Evolutionary conservation across 1,140 invertebrate genomes (phyloP).

Genomic region (Drosophila erecta): DNA sequence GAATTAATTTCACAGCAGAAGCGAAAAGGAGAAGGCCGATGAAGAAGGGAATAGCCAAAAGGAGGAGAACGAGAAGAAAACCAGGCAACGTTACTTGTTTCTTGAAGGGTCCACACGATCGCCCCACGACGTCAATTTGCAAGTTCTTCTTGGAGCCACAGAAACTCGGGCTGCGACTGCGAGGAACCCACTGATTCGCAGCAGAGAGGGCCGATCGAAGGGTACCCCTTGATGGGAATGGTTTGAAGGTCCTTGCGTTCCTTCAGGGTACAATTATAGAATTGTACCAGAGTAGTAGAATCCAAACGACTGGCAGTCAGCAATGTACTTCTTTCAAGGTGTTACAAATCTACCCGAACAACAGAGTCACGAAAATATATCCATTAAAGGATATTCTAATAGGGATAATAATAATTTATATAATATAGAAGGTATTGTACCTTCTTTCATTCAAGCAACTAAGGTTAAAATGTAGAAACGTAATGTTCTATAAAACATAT

Average conservation of each 20-base stretch:
- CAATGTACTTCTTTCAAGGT: too few species aligned
- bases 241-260: neutral
- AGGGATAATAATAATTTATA: too few species aligned
- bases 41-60: constrained; percentile 19
- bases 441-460: too few species aligned
- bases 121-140: constrained; percentile 72
- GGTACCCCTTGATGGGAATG: neutral
- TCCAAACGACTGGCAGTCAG: too few species aligned
- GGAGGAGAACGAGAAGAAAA: constrained; percentile 32
- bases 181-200: constrained; percentile 22
- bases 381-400: too few species aligned
- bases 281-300: too few species aligned
- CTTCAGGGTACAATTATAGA: too few species aligned
- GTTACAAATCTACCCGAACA: too few species aligned
- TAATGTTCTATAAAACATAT: too few species aligned
- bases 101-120: constrained; percentile 65
- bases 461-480: too few species aligned
- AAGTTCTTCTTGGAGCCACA: constrained; percentile 54
- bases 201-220: neutral
- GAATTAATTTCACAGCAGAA: constrained; percentile 51
- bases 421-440: too few species aligned
- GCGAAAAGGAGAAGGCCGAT: constrained; percentile 15
- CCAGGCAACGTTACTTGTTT: constrained; percentile 48
- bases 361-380: neutral
- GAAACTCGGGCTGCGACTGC: constrained; percentile 16